Evolutionary conservation across 2,797 vertebrate species (phyloP), one percentile per base, ranked within the genome.

Genomic region (Cetoscarus ocellatus): DNA sequence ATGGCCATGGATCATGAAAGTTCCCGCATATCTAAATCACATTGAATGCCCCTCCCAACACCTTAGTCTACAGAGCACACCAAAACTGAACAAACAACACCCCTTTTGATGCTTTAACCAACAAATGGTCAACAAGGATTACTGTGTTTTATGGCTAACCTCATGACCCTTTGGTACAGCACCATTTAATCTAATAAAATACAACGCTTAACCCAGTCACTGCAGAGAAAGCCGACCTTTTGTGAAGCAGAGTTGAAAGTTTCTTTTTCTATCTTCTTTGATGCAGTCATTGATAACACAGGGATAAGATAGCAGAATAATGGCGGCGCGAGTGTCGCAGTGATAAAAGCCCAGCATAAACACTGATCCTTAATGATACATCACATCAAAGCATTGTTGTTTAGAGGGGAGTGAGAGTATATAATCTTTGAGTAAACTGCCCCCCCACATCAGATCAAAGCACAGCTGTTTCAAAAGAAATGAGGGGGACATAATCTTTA

Each of bases 321-420:
- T 45, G 15, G 0, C 6, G 10, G 34, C 35, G 15, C 40, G 10
- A 43, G 10, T 57, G 27, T 42, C 14, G 48, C 5, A 58, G 39
- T 38, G 42, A 73, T 60, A 39, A 58, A 69, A 70, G 56, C 73
- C 53, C 8, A 27, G 27, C 11, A 3, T 47, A 19, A 70, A 63
- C n/a, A 56, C 49, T 10, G 42, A 71, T 67, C 44, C 36, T 13
- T 69, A 55, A 59, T 77, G 27, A 79, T 79, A 65, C 47, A 72
- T 67, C 53, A 69, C 56, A 85, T 87, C 75, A 85, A 90, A 87
- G 66, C 40, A 18, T 44, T 75, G 58, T 55, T 78, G 59, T 75
- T 81, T 71, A 68, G 11, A 73, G 80, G 67, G 61, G 64, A 66
- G 71, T 52, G 3, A n/a, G 34, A 38, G 36, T 44, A 19, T 70